phyloP scores from a whole-genome alignment of 1,140 invertebrate species.

The Cydia fagiglandana region DNA sequence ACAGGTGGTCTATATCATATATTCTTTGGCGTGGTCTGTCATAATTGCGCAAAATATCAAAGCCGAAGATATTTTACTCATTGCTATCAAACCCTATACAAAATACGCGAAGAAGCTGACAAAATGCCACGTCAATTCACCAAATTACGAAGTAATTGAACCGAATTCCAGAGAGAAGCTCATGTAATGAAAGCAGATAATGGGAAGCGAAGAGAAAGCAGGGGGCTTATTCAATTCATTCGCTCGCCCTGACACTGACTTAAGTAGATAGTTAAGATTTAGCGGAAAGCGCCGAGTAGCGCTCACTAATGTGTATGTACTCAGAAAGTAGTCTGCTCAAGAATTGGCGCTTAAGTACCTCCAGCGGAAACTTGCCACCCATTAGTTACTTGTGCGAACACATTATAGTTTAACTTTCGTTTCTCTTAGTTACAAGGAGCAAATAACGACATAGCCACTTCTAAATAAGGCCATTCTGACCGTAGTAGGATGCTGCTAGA shows the following conservation, averaged over 20 bases:
- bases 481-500: slow-evolving; percentile 6
- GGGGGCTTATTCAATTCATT: slow-evolving; percentile 69
- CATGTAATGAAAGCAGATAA: slow-evolving; percentile 72
- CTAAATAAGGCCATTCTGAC: slow-evolving; percentile 39
- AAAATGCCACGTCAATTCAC: slow-evolving; percentile 70
- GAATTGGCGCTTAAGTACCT: slow-evolving; percentile 72
- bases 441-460: slow-evolving; percentile 52
- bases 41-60: background rate
- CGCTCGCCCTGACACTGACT: slow-evolving; percentile 66
- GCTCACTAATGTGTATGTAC: slow-evolving; percentile 68
- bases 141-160: slow-evolving; percentile 74
- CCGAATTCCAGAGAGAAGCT: slow-evolving; percentile 71
- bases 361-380: slow-evolving; percentile 68
- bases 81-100: slow-evolving; percentile 41
- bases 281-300: slow-evolving; percentile 58
- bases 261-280: slow-evolving; percentile 77
- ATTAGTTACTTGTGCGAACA: slow-evolving; percentile 72
- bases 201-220: slow-evolving; percentile 54
- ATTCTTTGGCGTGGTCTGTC: background rate
- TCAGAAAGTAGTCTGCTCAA: slow-evolving; percentile 71
- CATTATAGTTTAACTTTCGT: slow-evolving; percentile 74
- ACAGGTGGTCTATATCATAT: no score
- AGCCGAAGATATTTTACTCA: slow-evolving; percentile 1
- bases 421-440: slow-evolving; percentile 55
- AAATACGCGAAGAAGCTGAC: slow-evolving; percentile 66